These are phyloP conservation scores for Eupithecia pulchellata DNA, from an alignment of 2,888 invertebrate species.

Conservation along the genomic window DNA sequence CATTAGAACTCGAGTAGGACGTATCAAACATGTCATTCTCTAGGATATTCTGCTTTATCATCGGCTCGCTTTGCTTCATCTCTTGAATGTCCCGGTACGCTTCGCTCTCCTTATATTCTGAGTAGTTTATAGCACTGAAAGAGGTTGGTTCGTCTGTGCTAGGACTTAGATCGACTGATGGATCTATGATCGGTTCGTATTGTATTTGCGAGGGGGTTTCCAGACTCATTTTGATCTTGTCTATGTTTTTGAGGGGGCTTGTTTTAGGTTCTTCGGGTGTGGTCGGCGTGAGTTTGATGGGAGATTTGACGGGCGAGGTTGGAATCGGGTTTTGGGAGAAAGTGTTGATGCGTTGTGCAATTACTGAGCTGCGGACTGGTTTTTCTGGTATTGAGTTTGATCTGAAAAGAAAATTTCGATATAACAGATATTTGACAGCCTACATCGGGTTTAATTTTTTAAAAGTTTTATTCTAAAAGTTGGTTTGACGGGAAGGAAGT, in stretches of 20 bases:
- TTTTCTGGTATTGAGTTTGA: slow-evolving; percentile 85
- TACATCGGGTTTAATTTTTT: not conserved
- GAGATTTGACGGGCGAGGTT: slow-evolving; percentile 56
- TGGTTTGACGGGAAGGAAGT: not conserved
- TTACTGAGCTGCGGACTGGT: slow-evolving; percentile 87
- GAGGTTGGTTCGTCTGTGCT: slow-evolving; percentile 71
- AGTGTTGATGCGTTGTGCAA: slow-evolving; percentile 87
- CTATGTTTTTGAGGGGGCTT: slow-evolving; percentile 78
- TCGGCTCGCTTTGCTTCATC: slow-evolving; percentile 75
- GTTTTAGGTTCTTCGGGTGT: slow-evolving; percentile 58
- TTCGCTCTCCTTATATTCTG: slow-evolving; percentile 57
- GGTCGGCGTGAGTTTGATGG: slow-evolving; percentile 54
- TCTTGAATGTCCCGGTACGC: slow-evolving; percentile 65
- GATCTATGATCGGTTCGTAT: slow-evolving; percentile 79
- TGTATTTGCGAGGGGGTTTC: slow-evolving; percentile 82
- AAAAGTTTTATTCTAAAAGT: not conserved
- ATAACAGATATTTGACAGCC: not conserved
- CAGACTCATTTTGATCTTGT: slow-evolving; percentile 80
- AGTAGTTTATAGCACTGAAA: slow-evolving; percentile 72
- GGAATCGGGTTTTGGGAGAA: slow-evolving; percentile 67
- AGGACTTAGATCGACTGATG: slow-evolving; percentile 72
- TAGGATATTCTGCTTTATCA: slow-evolving; percentile 82
- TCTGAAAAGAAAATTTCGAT: slow-evolving; percentile 48
- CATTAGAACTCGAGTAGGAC: slow-evolving; percentile 81
- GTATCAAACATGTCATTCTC: slow-evolving; percentile 83